Conservation (phyloP, 2,888 invertebrate genomes). For the Pinctada fucata region DNA sequence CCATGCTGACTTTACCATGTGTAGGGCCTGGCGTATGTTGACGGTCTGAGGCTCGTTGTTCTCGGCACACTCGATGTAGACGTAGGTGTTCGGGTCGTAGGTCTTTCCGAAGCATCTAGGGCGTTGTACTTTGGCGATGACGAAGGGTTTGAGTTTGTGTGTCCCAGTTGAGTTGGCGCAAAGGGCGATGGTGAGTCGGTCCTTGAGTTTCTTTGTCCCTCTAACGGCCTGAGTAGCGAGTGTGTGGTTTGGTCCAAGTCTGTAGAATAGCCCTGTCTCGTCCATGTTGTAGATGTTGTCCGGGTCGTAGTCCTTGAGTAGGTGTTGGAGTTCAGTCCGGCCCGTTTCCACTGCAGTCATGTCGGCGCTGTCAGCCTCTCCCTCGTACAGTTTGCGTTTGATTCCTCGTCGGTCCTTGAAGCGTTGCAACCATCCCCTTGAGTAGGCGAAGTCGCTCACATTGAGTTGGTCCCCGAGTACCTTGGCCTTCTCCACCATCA, state of each 20-base stretch:
- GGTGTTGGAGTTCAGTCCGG: slow-evolving; percentile 17
- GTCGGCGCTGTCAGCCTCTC: slow-evolving; percentile 39
- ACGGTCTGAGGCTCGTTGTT: slow-evolving; percentile 31
- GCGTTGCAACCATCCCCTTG: slow-evolving; percentile 10
- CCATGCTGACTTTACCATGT: slow-evolving; percentile 41
- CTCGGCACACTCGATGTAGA: slow-evolving; percentile 36
- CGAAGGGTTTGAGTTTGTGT: slow-evolving; percentile 41
- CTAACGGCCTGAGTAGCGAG: slow-evolving; percentile 25
- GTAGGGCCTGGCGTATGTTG: slow-evolving; percentile 31
- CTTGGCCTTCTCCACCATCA: slow-evolving; percentile 20
- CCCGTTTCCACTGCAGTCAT: slow-evolving; percentile 21
- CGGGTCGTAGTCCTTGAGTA: slow-evolving; percentile 32
- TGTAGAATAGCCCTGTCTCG: slow-evolving; percentile 43
- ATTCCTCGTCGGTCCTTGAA: slow-evolving; percentile 33
- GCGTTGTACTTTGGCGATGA: slow-evolving; percentile 36
- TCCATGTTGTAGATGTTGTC: slow-evolving; percentile 48
- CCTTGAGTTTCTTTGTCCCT: slow-evolving; percentile 34
- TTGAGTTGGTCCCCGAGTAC: not conserved
- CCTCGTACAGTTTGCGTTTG: slow-evolving; percentile 26
- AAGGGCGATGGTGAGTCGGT: slow-evolving; percentile 42
- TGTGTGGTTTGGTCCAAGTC: slow-evolving; percentile 38
- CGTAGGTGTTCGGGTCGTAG: slow-evolving; percentile 32
- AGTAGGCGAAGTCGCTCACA: slow-evolving; percentile 3
- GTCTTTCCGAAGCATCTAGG: slow-evolving; percentile 41
- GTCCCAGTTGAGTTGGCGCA: slow-evolving; percentile 39